Conservation (phyloP, 1,140 invertebrate genomes). For the Orius laevigatus region DNA sequence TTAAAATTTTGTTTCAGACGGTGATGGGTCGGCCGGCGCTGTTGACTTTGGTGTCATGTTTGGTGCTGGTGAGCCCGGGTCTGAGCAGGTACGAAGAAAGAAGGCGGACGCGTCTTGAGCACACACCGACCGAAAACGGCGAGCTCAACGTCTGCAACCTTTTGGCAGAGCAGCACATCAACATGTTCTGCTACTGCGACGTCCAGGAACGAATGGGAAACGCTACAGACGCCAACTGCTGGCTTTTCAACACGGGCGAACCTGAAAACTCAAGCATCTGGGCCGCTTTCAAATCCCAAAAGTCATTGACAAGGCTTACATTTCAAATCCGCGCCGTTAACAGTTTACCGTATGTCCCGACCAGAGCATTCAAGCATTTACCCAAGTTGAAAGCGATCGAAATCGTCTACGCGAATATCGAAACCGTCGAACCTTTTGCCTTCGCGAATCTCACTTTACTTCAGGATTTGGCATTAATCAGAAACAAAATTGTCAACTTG, state of each 20-base stretch:
- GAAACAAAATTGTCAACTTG: conserved; percentile 46
- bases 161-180: conserved; percentile 22
- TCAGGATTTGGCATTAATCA: conserved; percentile 42
- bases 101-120: background rate
- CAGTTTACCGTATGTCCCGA: conserved; percentile 47
- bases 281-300: conserved; percentile 47
- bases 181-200: conserved; percentile 32
- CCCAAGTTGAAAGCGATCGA: conserved; percentile 43
- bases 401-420: conserved; percentile 52
- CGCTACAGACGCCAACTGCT: conserved; percentile 35
- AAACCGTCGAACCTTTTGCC: conserved; percentile 42
- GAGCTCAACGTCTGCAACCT: conserved; percentile 31
- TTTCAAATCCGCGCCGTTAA: conserved; percentile 48
- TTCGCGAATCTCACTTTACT: conserved; percentile 52
- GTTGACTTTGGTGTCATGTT: background rate
- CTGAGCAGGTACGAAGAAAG: background rate
- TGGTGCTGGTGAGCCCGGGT: background rate
- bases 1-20: no score
- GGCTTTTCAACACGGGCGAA: conserved; percentile 45
- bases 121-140: background rate
- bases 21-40: no score
- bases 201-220: conserved; percentile 21
- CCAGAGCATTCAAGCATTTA: conserved; percentile 42
- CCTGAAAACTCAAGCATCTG: conserved; percentile 44
- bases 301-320: conserved; percentile 44